Conservation (phyloP, 1,140 invertebrate species). For the Parapsyche elsis region DNA sequence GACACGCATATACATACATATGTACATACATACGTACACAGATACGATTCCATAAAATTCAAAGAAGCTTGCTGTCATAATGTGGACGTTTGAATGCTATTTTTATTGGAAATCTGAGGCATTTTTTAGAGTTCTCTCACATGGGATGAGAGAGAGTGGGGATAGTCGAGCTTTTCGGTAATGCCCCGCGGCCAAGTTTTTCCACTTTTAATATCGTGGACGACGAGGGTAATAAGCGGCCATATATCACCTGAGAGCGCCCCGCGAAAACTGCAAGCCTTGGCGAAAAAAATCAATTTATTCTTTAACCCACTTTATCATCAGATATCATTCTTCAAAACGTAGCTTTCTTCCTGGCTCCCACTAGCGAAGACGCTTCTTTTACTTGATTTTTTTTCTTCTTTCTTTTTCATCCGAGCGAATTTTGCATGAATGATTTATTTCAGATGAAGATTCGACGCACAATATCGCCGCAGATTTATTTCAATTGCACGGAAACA, state of each 20-base stretch:
- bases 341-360: background rate
- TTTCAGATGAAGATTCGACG: conserved; percentile 27
- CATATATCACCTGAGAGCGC: conserved; percentile 51
- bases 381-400: background rate
- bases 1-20: background rate
- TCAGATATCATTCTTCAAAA: conserved; percentile 53
- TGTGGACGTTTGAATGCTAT: no score
- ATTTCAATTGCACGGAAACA: conserved; percentile 23
- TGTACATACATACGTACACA: no score
- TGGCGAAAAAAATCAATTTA: conserved; percentile 56
- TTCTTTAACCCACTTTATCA: conserved; percentile 56
- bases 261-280: conserved; percentile 54
- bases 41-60: no score
- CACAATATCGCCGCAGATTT: conserved; percentile 12
- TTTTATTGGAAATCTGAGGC: background rate
- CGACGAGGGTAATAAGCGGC: conserved; percentile 50
- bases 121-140: background rate
- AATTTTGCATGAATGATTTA: conserved; percentile 45
- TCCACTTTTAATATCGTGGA: conserved; percentile 55
- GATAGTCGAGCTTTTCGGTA: background rate
- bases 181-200: conserved; percentile 38
- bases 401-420: conserved; percentile 39
- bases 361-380: no score
- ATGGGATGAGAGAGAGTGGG: background rate
- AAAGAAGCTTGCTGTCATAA: no score